These are phyloP conservation scores for Leptinotarsa undecemlineata DNA, from an alignment of 1,140 invertebrate genomes.

Conservation along the genomic window DNA sequence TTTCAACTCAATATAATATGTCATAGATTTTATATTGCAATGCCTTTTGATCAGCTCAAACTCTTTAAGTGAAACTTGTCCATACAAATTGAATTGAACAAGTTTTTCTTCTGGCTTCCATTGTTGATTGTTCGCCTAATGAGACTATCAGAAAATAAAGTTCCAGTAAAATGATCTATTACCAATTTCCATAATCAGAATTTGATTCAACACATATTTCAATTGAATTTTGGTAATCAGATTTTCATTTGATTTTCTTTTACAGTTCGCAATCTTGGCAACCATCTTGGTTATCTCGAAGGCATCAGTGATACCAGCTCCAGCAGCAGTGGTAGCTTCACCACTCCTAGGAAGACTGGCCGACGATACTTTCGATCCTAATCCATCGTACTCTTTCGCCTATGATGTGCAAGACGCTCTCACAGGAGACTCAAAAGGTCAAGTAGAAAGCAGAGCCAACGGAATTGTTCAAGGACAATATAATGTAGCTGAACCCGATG, in stretches of 20 bases:
- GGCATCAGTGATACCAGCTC: slow-evolving; percentile 53
- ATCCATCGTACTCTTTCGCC: slow-evolving; percentile 60
- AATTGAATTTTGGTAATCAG: too few relatives aligned
- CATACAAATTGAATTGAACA: background rate
- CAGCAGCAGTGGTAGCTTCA: slow-evolving; percentile 46
- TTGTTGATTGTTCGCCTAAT: background rate
- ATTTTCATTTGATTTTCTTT: background rate
- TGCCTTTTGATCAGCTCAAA: too few relatives aligned
- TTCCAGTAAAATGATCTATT: background rate
- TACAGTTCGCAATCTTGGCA: slow-evolving; percentile 31
- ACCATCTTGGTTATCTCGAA: slow-evolving; percentile 47
- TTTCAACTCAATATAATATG: too few relatives aligned
- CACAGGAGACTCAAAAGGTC: slow-evolving; percentile 63
- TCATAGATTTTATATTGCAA: too few relatives aligned
- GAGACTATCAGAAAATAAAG: background rate
- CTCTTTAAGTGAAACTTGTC: too few relatives aligned
- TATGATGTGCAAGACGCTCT: slow-evolving; percentile 62
- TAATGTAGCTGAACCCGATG: slow-evolving; percentile 67
- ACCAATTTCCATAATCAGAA: background rate
- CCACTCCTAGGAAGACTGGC: slow-evolving; percentile 50
- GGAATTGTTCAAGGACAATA: slow-evolving; percentile 69
- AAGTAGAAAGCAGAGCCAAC: slow-evolving; percentile 61
- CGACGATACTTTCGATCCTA: slow-evolving; percentile 58
- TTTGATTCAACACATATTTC: background rate
- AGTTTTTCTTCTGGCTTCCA: background rate